These are phyloP conservation scores for Prionailurus viverrinus DNA, from an alignment of 2,113 vertebrate species.

Conservation along the genomic window DNA sequence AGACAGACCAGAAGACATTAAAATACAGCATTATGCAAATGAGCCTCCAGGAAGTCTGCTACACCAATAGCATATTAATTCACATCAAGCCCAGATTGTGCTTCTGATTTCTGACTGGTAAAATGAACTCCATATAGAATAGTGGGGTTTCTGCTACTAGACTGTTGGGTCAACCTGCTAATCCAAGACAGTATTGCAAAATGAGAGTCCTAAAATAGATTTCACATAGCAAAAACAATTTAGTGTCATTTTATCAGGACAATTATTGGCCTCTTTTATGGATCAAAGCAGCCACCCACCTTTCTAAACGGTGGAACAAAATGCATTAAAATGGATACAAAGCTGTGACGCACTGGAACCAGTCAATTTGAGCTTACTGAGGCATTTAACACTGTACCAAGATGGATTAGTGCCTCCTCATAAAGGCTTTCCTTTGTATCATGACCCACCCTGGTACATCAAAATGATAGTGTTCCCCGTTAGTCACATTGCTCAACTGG, in stretches of 20 bases:
- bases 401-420: constrained; percentile 52
- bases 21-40: constrained; percentile 80
- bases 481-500: constrained; percentile 8
- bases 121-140: constrained; percentile 72
- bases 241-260: constrained; percentile 62
- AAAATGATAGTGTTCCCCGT: constrained; percentile 22
- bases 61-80: constrained; percentile 79
- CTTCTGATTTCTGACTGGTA: constrained; percentile 70
- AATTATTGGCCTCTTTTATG: constrained; percentile 69
- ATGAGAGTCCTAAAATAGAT: constrained; percentile 42
- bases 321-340: constrained; percentile 74
- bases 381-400: constrained; percentile 56
- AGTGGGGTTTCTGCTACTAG: constrained; percentile 55
- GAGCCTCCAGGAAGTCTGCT: constrained; percentile 61
- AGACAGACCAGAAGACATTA: constrained; percentile 74
- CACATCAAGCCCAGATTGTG: constrained; percentile 67
- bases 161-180: constrained; percentile 69
- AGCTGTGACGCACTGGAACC: constrained; percentile 53
- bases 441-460: background rate
- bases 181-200: constrained; percentile 61
- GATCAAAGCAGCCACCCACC: constrained; percentile 73
- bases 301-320: constrained; percentile 71
- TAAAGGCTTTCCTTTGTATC: constrained; percentile 54
- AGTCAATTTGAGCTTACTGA: constrained; percentile 61
- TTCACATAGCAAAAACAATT: constrained; percentile 54